phyloP scores from a whole-genome alignment of 2,797 vertebrate genomes.

The Alauda arvensis region DNA sequence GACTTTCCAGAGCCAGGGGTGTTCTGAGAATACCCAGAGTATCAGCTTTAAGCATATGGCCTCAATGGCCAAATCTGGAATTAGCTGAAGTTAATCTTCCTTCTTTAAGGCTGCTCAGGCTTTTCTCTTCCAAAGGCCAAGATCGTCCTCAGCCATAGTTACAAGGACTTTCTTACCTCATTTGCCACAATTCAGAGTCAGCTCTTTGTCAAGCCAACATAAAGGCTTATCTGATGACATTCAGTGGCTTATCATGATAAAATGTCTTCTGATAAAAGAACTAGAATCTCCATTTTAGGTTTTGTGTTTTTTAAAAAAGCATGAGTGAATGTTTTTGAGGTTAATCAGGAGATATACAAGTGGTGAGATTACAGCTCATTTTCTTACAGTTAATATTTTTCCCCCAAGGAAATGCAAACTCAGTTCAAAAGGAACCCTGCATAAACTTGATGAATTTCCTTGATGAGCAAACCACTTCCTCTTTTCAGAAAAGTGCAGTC shows the following conservation, averaged over 20 bases:
- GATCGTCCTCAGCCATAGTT: neutral
- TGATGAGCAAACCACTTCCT: slow-evolving; percentile 20
- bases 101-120: neutral
- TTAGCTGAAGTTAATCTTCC: neutral
- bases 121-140: neutral
- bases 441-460: slow-evolving; percentile 40
- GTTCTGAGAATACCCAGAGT: neutral
- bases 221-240: slow-evolving; percentile 23
- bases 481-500: neutral
- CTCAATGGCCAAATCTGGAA: neutral
- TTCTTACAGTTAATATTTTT: neutral
- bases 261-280: neutral
- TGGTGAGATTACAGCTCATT: slow-evolving; percentile 27
- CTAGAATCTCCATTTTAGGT: neutral
- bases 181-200: slow-evolving; percentile 7
- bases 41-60: neutral
- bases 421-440: neutral
- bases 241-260: neutral
- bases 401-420: slow-evolving; percentile 3
- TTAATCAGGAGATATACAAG: slow-evolving; percentile 38
- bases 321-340: neutral
- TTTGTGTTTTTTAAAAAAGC: neutral
- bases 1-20: neutral
- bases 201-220: slow-evolving; percentile 9
- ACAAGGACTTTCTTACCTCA: neutral